phyloP scores from a whole-genome alignment of 1,140 invertebrate genomes.

The Acyrthosiphon pisum region DNA sequence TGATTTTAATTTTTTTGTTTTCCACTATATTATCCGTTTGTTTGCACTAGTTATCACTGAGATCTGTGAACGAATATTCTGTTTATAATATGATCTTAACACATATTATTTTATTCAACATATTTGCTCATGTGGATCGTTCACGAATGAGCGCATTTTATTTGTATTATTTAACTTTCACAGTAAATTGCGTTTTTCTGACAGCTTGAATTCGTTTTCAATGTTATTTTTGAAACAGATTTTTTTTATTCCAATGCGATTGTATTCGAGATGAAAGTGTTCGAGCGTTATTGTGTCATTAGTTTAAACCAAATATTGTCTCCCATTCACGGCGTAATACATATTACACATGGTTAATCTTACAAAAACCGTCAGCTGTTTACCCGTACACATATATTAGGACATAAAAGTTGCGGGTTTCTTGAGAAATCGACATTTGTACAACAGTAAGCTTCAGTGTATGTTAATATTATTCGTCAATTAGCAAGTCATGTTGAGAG shows the following conservation, averaged over 20 bases:
- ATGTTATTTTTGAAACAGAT: not conserved
- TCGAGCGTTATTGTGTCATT: not conserved
- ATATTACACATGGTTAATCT: not conserved
- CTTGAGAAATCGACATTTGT: not conserved
- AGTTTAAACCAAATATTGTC: not conserved
- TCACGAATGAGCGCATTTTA: constrained; percentile 1
- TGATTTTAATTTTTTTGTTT: too few relatives aligned
- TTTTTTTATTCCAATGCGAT: not conserved
- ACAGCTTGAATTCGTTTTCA: not conserved
- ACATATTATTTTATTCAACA: not conserved
- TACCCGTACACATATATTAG: not conserved
- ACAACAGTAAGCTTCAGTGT: not conserved
- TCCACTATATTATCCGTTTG: not conserved
- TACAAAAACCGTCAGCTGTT: not conserved
- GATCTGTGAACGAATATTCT: not conserved
- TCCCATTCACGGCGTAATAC: not conserved
- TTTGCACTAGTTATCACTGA: not conserved
- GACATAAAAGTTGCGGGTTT: not conserved
- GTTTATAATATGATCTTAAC: not conserved
- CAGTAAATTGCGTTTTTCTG: not conserved
- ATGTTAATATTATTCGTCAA: not conserved
- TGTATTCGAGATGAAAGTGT: not conserved
- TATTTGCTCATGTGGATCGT: not conserved
- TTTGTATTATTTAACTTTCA: not conserved
- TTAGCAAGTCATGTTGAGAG: not conserved